Percentiles rank a stretch among this genome's conserved stretches.
Conservation (phyloP, 2,797 vertebrate genomes). For the Megalops cyprinoides region DNA sequence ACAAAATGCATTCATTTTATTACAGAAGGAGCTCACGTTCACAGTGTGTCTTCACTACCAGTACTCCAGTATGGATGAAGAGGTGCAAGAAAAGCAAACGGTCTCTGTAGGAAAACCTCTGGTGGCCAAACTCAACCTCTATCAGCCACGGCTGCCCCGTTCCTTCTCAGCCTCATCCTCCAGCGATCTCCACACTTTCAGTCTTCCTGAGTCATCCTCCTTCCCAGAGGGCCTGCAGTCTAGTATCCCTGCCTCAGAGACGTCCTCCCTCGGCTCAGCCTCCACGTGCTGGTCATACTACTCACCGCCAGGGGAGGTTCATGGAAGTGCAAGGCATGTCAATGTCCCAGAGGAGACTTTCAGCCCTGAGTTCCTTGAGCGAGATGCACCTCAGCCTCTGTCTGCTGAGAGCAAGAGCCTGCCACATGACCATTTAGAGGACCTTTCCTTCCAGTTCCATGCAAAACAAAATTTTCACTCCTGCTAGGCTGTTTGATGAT, state of each 20-base stretch:
- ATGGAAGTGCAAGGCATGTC: background rate
- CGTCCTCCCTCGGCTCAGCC: conserved; percentile 47
- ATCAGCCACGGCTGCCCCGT: conserved; percentile 51
- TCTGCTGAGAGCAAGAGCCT: conserved; percentile 58
- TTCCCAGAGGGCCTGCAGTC: conserved; percentile 46
- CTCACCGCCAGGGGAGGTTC: conserved; percentile 29
- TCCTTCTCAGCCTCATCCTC: conserved; percentile 44
- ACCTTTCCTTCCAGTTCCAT: conserved; percentile 60
- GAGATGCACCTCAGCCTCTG: conserved; percentile 48
- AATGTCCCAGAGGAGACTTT: conserved; percentile 77
- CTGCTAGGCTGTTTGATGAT: conserved; percentile 41
- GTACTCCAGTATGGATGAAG: conserved; percentile 78
- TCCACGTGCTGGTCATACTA: conserved; percentile 49
- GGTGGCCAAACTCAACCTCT: conserved; percentile 85
- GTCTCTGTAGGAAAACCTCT: conserved; percentile 82
- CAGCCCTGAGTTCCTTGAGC: conserved; percentile 51
- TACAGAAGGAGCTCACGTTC: conserved; percentile 79
- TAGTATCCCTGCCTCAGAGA: conserved; percentile 23
- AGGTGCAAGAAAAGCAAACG: conserved; percentile 70
- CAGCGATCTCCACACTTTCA: conserved; percentile 52
- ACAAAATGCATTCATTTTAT: conserved; percentile 41
- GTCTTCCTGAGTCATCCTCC: conserved; percentile 49
- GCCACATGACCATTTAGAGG: conserved; percentile 50
- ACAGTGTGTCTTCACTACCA: conserved; percentile 79
- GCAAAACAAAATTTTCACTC: conserved; percentile 65